Base-by-base conservation (phyloP, 2,113 vertebrate genomes). In the Pimephales promelas region DNA sequence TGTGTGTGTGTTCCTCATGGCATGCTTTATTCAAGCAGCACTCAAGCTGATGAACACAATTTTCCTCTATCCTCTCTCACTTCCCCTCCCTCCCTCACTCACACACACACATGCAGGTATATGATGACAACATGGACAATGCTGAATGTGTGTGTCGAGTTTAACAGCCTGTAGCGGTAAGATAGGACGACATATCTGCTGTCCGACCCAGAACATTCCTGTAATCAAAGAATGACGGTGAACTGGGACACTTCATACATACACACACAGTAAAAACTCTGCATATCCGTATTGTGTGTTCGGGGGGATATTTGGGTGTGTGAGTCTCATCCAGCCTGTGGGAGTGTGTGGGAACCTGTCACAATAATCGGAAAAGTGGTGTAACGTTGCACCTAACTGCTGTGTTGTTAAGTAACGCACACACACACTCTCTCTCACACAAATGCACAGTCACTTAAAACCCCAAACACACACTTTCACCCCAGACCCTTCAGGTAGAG, bases 271-370 rank as follows among this genome's bases (percentile, higher is more conserved):
- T 26, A 40, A 56, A 83, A 71, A 52, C 36, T 47, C 40, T 57
- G 20, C 10, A 43, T 24, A 14, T 83, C 52, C 68, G 18, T 31
- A 76, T 26, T 59, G 81, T 81, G 22, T 87, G 49, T 71, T 14
- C 36, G 18, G 66, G 10, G 3, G 24, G 7, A 31, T 81, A 61
- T 40, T 68, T 88, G 83, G 59, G 88, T 91, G 88, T 86, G 89
- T 86, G 86, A 86, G 86, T 49, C 71, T 84, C 26, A 80, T 83
- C 73, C 78, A 85, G 34, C 22, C 36, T 54, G 71, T 79, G 83
- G 84, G 89, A 90, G 89, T 83, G 88, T 91, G 92, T 93, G 92
- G 91, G 92, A 93, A 93, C 85, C 89, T 89, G 90, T 92, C 90
- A 83, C 81, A 84, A 82, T 56, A 71, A 43, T 13, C 85, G 86